Evolutionary conservation across 2,797 vertebrate genomes (phyloP).

Genomic region (Acrossocheilus wenchowensis): DNA sequence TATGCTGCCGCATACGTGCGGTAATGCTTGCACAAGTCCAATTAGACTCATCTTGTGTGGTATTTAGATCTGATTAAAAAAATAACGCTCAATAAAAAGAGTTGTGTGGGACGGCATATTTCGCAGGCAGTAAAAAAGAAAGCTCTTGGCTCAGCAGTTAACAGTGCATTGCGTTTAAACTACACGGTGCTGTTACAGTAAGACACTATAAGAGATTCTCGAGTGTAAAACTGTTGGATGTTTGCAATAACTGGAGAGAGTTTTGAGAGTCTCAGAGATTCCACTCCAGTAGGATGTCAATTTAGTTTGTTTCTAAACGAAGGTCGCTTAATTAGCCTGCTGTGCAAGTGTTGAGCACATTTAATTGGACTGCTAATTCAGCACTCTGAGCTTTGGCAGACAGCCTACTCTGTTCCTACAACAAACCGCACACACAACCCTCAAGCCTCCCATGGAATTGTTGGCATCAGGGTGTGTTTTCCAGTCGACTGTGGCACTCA

Average conservation of each 20-base stretch:
- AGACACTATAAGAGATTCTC: neutral
- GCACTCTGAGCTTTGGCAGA: constrained; percentile 66
- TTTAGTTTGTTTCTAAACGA: constrained; percentile 42
- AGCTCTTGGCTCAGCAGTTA: constrained; percentile 66
- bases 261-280: constrained; percentile 25
- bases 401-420: constrained; percentile 54
- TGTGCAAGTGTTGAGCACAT: constrained; percentile 56
- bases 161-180: constrained; percentile 14
- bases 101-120: constrained; percentile 41
- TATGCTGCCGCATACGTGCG: constrained; percentile 2
- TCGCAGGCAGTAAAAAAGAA: constrained; percentile 53
- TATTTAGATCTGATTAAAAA: constrained; percentile 54
- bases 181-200: constrained; percentile 6
- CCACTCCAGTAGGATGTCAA: constrained; percentile 6
- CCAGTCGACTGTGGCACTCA: constrained; percentile 39
- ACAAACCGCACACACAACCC: constrained; percentile 44
- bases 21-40: constrained; percentile 28
- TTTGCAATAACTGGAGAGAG: constrained; percentile 20
- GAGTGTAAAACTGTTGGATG: constrained; percentile 16
- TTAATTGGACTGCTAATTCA: constrained; percentile 70
- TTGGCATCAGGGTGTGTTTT: constrained; percentile 49
- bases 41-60: constrained; percentile 58
- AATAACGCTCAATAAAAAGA: constrained; percentile 50
- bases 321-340: constrained; percentile 38
- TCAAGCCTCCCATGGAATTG: constrained; percentile 2